Evolutionary conservation across 1,140 invertebrate genomes (phyloP).

Genomic region (Oedothorax gibbosus): DNA sequence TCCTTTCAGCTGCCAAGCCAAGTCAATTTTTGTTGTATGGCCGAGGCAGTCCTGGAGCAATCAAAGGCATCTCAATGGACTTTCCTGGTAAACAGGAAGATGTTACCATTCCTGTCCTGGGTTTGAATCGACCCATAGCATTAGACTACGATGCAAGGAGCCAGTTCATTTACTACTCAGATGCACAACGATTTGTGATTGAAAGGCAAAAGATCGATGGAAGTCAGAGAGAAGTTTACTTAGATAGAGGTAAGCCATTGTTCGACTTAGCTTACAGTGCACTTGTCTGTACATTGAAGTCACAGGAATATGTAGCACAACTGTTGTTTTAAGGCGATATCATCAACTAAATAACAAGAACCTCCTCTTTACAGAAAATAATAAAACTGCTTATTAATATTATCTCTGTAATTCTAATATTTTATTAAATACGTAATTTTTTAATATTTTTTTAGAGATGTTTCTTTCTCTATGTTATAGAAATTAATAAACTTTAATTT

Average conservation of each 20-base stretch:
- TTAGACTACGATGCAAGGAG: constrained; percentile 78
- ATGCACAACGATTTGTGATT: constrained; percentile 73
- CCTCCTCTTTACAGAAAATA: too few relatives aligned
- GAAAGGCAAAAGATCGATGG: constrained; percentile 70
- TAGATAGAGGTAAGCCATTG: constrained; percentile 65
- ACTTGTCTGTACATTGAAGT: not conserved
- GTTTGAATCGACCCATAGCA: constrained; percentile 74
- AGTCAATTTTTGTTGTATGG: constrained; percentile 75
- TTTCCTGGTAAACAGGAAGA: constrained; percentile 67
- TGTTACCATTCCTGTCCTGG: constrained; percentile 77
- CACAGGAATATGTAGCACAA: not conserved
- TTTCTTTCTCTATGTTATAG: too few relatives aligned
- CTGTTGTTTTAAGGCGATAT: too few relatives aligned
- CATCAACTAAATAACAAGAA: too few relatives aligned
- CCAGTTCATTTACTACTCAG: constrained; percentile 78
- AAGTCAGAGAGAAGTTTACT: constrained; percentile 66
- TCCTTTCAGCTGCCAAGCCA: constrained; percentile 69
- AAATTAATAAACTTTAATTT: too few relatives aligned
- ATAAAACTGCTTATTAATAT: too few relatives aligned
- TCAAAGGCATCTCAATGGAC: constrained; percentile 72
- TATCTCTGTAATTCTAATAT: too few relatives aligned
- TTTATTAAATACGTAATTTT: too few relatives aligned
- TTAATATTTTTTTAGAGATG: too few relatives aligned
- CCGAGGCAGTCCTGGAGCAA: constrained; percentile 75
- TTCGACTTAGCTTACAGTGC: too few relatives aligned